These are phyloP conservation scores for Trichogramma dendrolimi DNA, from an alignment of 2,888 invertebrate genomes.

Conservation along the genomic window DNA sequence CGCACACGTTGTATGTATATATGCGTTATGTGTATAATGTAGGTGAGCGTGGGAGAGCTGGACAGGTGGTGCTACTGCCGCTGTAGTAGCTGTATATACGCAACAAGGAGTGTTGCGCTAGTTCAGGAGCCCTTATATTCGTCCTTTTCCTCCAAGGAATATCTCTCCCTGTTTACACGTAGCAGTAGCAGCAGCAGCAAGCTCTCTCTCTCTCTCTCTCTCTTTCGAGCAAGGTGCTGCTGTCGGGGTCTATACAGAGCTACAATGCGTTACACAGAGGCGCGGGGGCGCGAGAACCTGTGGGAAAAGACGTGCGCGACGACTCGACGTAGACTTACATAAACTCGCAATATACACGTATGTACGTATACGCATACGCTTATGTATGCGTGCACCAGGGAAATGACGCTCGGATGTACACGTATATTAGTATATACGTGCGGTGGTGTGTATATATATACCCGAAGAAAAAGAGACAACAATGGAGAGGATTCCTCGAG, in stretches of 20 bases:
- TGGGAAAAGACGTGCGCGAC: slow-evolving; percentile 38
- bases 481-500: too few species aligned
- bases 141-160: slow-evolving; percentile 16
- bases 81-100: slow-evolving; percentile 15
- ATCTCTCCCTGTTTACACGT: too few species aligned
- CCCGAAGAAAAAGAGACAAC: too few species aligned
- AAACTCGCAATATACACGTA: slow-evolving; percentile 24
- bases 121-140: slow-evolving; percentile 1
- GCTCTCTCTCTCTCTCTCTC: slow-evolving; percentile 28
- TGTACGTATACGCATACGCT: not conserved
- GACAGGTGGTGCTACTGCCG: slow-evolving; percentile 44
- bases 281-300: slow-evolving; percentile 39
- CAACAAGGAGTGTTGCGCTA: too few species aligned
- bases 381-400: too few species aligned
- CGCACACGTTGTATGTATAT: too few species aligned
- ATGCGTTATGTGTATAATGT: too few species aligned
- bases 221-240: slow-evolving; percentile 18
- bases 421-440: too few species aligned
- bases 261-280: slow-evolving; percentile 29
- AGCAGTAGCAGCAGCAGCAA: not conserved
- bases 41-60: slow-evolving; percentile 46
- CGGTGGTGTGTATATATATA: too few species aligned
- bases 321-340: slow-evolving; percentile 3
- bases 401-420: too few species aligned
- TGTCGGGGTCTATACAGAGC: too few species aligned